phyloP scores from a whole-genome alignment of 2,113 vertebrate genomes.

The Elanus axillaris region DNA sequence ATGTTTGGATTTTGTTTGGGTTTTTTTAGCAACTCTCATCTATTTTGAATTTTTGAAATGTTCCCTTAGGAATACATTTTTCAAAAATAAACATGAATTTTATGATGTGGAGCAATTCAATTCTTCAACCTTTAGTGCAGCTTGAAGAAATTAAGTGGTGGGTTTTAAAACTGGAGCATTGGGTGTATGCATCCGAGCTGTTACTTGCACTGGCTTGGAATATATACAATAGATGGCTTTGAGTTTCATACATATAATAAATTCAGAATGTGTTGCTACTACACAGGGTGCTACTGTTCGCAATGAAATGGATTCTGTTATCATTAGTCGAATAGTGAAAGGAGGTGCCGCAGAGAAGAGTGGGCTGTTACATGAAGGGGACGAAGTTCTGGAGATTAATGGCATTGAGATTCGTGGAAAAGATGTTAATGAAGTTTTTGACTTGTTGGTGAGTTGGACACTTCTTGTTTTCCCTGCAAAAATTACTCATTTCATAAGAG shows the following conservation, averaged over 20 bases:
- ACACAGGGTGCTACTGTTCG: conserved; percentile 92
- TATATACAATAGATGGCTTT: neutral
- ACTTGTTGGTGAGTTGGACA: conserved; percentile 84
- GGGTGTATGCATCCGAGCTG: neutral
- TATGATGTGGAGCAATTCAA: neutral
- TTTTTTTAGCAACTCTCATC: neutral
- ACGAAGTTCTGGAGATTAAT: conserved; percentile 94
- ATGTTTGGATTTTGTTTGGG: neutral
- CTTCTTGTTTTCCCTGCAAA: neutral
- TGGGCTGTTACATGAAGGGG: conserved; percentile 90
- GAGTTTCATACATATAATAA: neutral
- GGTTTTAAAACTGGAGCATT: neutral
- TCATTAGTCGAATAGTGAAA: conserved; percentile 94
- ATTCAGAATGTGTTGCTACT: conserved; percentile 2
- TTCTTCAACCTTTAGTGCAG: neutral
- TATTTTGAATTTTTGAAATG: neutral
- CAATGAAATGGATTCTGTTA: conserved; percentile 93
- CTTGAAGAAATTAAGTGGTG: neutral
- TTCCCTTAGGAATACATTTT: neutral
- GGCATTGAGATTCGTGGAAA: conserved; percentile 90
- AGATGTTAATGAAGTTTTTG: conserved; percentile 94
- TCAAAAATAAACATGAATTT: neutral
- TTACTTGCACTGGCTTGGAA: neutral
- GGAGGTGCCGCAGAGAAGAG: conserved; percentile 92
- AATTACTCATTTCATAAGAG: neutral